Evolutionary conservation across 2,888 invertebrate species (phyloP), one percentile per base, ranked within the genome.

Genomic region (Gymnosoma rotundatum): DNA sequence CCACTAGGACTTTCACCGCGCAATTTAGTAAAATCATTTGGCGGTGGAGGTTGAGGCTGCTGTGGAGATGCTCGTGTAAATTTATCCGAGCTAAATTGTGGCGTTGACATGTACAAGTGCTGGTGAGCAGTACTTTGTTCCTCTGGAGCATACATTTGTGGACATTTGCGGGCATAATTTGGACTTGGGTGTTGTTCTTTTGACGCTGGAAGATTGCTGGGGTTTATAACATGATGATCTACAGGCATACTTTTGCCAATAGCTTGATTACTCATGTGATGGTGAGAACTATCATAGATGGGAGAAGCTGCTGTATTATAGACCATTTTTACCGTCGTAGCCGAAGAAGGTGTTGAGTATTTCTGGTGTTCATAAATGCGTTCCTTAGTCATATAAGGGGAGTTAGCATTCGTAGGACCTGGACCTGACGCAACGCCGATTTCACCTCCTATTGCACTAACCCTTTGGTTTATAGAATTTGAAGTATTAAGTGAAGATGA

Each of bases 101-200:
- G 90, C 83, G 89, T 88, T 10, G 90, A 88, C 88, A 90, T 90
- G 48, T 91, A 90, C 38, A 90, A 86, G 67, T 89, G 90, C 63
- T 88, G 89, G 83, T 90, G 90, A 54, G 84, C 85, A 16, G 50
- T 83, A 61, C 56, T 84, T 83, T 84, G 86, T 21, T 74, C 83
- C 66, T 87, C 88, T 14, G 88, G 88, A 36, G 89, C 87, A 79
- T 89, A 90, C 56, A 90, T 88, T 50, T 89, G 90, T 3, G 91
- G 90, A 86, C 89, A 90, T 81, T 90, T 89, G 6, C 90, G 87
- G 0, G 87, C 91, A 86, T 91, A 91, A 32, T 90, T 90, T 3
- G 90, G 90, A 86, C 91, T 90, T 5, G 88, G 89, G 52, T 90
- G 90, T 79, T 90, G 90, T 36, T 90, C 90, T 63, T 88, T 88